These are phyloP conservation scores for Zoanthus gigantus DNA, from an alignment of 92 coral and sea anemone genomes.

Conservation along the genomic window DNA sequence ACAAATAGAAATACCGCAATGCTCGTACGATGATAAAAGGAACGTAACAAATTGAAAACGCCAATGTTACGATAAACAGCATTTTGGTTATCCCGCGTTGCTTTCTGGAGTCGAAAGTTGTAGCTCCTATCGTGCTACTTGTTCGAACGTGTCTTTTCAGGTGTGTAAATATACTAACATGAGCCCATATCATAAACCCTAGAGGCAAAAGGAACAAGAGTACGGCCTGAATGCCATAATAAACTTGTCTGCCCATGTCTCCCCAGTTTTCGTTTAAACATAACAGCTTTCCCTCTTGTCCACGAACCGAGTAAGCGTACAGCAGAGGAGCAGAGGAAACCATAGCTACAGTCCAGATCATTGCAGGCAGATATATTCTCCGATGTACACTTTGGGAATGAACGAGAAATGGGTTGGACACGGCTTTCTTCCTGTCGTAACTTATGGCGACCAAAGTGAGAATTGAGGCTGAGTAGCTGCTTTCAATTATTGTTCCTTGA, in stretches of 20 bases:
- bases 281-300: constrained; percentile 19
- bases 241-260: constrained; percentile 53
- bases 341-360: constrained; percentile 47
- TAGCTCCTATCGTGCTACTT: neutral
- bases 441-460: constrained; percentile 63
- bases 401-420: constrained; percentile 46
- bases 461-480: constrained; percentile 50
- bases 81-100: constrained; percentile 81
- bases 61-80: constrained; percentile 75
- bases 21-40: constrained; percentile 77
- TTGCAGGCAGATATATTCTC: constrained; percentile 6
- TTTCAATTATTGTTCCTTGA: constrained; percentile 42
- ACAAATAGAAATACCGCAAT: constrained; percentile 73
- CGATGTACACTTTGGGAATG: constrained; percentile 8
- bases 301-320: constrained; percentile 49
- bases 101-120: constrained; percentile 10
- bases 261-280: constrained; percentile 55
- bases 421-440: constrained; percentile 40
- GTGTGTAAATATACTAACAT: constrained; percentile 40
- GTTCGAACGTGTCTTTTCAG: constrained; percentile 41
- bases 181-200: constrained; percentile 53
- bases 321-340: constrained; percentile 35
- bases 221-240: constrained; percentile 54
- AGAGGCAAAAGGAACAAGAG: constrained; percentile 51
- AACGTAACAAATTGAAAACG: constrained; percentile 75